Evolutionary conservation across 2,888 invertebrate genomes (phyloP).

Genomic region (Drosophila acutilabella): DNA sequence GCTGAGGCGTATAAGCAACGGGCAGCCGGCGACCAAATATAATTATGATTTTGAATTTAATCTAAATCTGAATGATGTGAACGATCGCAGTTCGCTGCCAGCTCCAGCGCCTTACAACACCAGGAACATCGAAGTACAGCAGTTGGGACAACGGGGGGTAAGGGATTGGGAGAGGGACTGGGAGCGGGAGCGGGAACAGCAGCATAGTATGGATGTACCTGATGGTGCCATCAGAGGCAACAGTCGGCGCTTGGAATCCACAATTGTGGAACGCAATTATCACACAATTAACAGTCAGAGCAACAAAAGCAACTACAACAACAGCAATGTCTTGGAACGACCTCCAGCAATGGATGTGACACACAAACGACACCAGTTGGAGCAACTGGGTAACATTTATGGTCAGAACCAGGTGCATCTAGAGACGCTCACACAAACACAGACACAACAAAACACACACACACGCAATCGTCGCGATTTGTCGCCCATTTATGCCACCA

Average conservation of each 20-base stretch:
- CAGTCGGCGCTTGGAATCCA: slow-evolving; percentile 56
- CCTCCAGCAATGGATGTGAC: slow-evolving; percentile 34
- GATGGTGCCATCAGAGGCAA: slow-evolving; percentile 59
- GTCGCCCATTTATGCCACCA: slow-evolving; percentile 83
- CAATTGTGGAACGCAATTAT: slow-evolving; percentile 84
- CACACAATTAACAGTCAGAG: slow-evolving; percentile 82
- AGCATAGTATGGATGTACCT: slow-evolving; percentile 69
- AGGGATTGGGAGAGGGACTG: neutral
- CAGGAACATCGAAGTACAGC: slow-evolving; percentile 38
- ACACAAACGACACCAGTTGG: slow-evolving; percentile 36
- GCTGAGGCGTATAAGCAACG: slow-evolving; percentile 51
- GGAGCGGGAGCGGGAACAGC: neutral
- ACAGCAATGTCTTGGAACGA: slow-evolving; percentile 34
- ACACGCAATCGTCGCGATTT: slow-evolving; percentile 73
- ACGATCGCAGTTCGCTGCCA: slow-evolving; percentile 64
- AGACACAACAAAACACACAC: slow-evolving; percentile 44
- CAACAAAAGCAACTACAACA: slow-evolving; percentile 51
- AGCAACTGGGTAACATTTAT: slow-evolving; percentile 66
- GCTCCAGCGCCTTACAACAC: slow-evolving; percentile 42
- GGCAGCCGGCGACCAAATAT: slow-evolving; percentile 61
- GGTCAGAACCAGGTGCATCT: slow-evolving; percentile 65
- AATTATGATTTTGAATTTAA: slow-evolving; percentile 82
- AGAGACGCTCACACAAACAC: slow-evolving; percentile 70
- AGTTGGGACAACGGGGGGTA: neutral
- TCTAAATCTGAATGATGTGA: slow-evolving; percentile 74